Evolutionary conservation across 2,113 vertebrate genomes (phyloP).

Genomic region (Semnopithecus entellus): DNA sequence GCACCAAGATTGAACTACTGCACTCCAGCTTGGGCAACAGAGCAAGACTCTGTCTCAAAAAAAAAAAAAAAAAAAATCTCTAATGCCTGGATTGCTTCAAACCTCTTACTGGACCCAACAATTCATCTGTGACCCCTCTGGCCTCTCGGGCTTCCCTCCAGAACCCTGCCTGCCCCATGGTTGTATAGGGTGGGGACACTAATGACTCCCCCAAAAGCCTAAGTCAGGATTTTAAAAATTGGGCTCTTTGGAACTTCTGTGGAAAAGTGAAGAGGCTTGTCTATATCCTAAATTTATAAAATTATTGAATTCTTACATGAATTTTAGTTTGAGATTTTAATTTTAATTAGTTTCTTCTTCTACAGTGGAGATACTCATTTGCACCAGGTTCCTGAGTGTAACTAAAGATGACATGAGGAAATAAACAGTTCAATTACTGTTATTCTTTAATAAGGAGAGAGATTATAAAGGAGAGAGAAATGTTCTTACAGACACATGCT

Average conservation of each 20-base stretch:
- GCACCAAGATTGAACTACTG: too few relatives aligned
- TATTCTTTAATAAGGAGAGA: neutral
- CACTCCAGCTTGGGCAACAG: too few relatives aligned
- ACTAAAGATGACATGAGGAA: neutral
- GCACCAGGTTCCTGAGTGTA: neutral
- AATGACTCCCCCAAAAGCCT: neutral
- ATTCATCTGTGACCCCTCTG: neutral
- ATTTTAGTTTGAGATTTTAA: constrained; percentile 16
- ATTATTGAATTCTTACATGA: neutral
- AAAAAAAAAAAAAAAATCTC: too few relatives aligned
- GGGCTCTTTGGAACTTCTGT: neutral
- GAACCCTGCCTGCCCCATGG: neutral
- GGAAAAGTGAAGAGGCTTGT: neutral
- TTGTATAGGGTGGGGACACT: neutral
- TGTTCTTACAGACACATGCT: neutral
- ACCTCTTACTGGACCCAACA: neutral
- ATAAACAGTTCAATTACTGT: neutral
- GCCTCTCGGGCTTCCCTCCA: neutral
- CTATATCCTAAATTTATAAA: neutral
- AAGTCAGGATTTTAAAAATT: neutral
- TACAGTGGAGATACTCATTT: neutral
- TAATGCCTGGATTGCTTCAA: neutral
- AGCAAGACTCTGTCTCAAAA: too few relatives aligned
- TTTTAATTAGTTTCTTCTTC: constrained; percentile 26
- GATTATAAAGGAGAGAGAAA: neutral